A percentile compares a stretch with the other conserved stretches of the same genome.
phyloP scores from a whole-genome alignment of 2,113 vertebrate genomes.

The Panthera leo region DNA sequence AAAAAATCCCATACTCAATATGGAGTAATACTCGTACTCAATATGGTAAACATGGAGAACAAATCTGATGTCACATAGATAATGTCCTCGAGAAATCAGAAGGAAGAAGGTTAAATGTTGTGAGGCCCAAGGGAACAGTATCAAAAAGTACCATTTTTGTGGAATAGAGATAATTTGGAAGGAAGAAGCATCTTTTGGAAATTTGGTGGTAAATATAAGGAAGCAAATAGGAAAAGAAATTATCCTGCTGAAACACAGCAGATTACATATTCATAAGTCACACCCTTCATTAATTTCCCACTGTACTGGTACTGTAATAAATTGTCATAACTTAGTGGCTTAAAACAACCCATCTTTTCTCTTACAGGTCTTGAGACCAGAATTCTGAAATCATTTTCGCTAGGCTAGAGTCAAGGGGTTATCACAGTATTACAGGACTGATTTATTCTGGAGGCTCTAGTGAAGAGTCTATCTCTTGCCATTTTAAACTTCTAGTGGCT shows the following conservation, averaged over 20 bases:
- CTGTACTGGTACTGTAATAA: not conserved
- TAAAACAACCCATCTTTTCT: not conserved
- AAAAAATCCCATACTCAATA: not conserved
- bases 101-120: not conserved
- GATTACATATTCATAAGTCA: not conserved
- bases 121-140: too few relatives aligned
- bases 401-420: not conserved
- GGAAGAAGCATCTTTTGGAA: not conserved
- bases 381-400: not conserved
- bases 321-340: not conserved
- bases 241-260: not conserved
- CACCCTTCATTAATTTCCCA: not conserved
- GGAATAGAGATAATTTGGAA: not conserved
- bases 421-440: not conserved
- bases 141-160: not conserved
- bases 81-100: not conserved
- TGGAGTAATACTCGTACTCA: too few relatives aligned
- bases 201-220: not conserved
- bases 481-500: not conserved
- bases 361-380: not conserved
- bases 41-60: too few relatives aligned
- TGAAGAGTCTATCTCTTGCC: not conserved
- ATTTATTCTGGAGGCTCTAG: not conserved
- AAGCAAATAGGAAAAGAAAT: not conserved
- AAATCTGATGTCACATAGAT: not conserved